Conservation (phyloP, 1,140 invertebrate species). For the Tyrophagus putrescentiae region DNA sequence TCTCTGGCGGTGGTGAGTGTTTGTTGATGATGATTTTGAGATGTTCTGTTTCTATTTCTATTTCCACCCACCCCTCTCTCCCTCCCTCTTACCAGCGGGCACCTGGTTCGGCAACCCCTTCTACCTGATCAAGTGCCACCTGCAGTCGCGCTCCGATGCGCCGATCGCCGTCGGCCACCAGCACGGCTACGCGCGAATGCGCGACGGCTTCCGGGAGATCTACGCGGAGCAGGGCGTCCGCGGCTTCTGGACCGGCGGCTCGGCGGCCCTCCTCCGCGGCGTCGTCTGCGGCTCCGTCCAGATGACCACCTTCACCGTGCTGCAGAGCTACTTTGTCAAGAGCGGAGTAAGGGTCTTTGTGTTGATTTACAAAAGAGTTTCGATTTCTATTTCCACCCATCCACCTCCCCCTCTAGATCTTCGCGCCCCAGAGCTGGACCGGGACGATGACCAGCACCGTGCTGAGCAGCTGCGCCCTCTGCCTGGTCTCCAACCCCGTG, state of each 20-base stretch:
- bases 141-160: not conserved
- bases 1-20: not conserved
- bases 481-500: not conserved
- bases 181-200: not conserved
- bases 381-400: slow-evolving; percentile 26
- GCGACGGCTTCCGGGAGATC: not conserved
- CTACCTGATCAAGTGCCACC: not conserved
- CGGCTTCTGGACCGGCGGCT: not conserved
- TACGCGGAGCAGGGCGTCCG: not conserved
- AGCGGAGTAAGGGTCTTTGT: not conserved
- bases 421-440: too few relatives aligned
- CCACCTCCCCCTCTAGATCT: too few relatives aligned
- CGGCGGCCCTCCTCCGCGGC: not conserved
- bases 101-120: not conserved
- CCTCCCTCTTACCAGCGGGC: too few relatives aligned
- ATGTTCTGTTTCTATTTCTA: too few relatives aligned
- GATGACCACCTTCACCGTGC: not conserved
- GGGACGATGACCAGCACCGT: not conserved
- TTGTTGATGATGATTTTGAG: too few relatives aligned
- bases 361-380: not conserved
- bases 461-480: not conserved
- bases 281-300: slow-evolving; percentile 3
- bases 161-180: not conserved
- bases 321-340: not conserved
- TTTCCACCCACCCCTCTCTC: too few relatives aligned